phyloP scores from a whole-genome alignment of 2,113 vertebrate genomes.

The Hiodon tergisus region DNA sequence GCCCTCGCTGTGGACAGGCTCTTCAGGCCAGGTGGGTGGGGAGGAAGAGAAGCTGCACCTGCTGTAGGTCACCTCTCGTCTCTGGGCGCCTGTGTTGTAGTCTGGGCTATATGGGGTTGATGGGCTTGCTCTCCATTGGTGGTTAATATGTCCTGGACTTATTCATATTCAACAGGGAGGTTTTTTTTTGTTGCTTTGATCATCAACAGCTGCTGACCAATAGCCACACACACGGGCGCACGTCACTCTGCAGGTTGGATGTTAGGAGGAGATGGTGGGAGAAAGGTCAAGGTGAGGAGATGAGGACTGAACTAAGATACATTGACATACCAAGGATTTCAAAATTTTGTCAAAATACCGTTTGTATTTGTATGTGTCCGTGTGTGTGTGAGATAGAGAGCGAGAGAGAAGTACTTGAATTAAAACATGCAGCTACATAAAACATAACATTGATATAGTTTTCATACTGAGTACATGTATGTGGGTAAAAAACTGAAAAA shows the following conservation, averaged over 20 bases:
- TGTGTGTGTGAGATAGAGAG: neutral
- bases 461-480: neutral
- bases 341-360: neutral
- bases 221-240: slow-evolving; percentile 25
- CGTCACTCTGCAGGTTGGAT: slow-evolving; percentile 6
- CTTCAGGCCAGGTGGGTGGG: neutral
- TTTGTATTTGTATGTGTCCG: neutral
- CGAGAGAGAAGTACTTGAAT: no score
- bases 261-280: neutral
- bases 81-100: slow-evolving; percentile 14
- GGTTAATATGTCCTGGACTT: slow-evolving; percentile 56
- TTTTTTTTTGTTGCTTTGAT: slow-evolving; percentile 37
- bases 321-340: neutral
- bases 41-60: slow-evolving; percentile 2
- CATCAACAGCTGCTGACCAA: slow-evolving; percentile 39
- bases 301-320: neutral
- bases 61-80: slow-evolving; percentile 20
- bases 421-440: no score
- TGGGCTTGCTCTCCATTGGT: slow-evolving; percentile 37
- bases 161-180: slow-evolving; percentile 52
- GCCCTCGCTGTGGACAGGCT: slow-evolving; percentile 2
- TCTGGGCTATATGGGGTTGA: slow-evolving; percentile 32
- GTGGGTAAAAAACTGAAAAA: neutral
- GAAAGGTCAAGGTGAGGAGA: slow-evolving; percentile 4
- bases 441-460: no score